phyloP scores from a whole-genome alignment of 2,797 vertebrate genomes.

The Onychomys torridus region DNA sequence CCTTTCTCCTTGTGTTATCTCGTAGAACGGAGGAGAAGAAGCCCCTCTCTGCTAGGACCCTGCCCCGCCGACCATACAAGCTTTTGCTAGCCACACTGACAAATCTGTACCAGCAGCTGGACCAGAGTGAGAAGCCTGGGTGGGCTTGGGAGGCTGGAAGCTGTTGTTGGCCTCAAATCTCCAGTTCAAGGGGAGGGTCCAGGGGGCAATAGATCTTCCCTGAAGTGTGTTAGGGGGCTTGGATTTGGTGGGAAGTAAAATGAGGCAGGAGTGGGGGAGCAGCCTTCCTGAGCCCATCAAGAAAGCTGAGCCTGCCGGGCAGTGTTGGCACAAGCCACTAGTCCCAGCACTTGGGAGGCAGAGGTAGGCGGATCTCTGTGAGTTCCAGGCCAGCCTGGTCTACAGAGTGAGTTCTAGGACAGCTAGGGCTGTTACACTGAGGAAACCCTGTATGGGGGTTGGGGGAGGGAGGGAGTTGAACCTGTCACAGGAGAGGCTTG shows the following conservation, averaged over 20 bases:
- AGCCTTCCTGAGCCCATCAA: background rate
- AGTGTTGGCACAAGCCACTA: too few species aligned
- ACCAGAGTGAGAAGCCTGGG: constrained; percentile 91
- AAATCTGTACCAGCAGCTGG: constrained; percentile 92
- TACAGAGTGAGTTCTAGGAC: too few species aligned
- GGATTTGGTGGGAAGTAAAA: background rate
- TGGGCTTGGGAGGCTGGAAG: background rate
- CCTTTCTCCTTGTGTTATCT: background rate
- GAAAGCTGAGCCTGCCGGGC: too few species aligned
- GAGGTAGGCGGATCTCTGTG: too few species aligned
- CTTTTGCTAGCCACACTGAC: constrained; percentile 91
- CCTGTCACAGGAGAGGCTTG: background rate
- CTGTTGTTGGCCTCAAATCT: background rate
- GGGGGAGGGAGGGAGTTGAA: background rate
- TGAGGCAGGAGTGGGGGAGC: background rate
- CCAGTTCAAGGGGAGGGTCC: background rate
- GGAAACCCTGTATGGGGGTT: too few species aligned
- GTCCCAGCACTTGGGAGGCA: too few species aligned
- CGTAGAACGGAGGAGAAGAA: constrained; percentile 95
- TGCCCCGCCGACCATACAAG: constrained; percentile 94
- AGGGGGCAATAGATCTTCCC: background rate
- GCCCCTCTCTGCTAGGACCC: constrained; percentile 90
- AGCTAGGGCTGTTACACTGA: too few species aligned
- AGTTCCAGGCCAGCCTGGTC: too few species aligned
- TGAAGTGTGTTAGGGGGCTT: background rate